These are phyloP conservation scores for Hypomesus transpacificus DNA, from an alignment of 2,113 vertebrate genomes.

Conservation along the genomic window DNA sequence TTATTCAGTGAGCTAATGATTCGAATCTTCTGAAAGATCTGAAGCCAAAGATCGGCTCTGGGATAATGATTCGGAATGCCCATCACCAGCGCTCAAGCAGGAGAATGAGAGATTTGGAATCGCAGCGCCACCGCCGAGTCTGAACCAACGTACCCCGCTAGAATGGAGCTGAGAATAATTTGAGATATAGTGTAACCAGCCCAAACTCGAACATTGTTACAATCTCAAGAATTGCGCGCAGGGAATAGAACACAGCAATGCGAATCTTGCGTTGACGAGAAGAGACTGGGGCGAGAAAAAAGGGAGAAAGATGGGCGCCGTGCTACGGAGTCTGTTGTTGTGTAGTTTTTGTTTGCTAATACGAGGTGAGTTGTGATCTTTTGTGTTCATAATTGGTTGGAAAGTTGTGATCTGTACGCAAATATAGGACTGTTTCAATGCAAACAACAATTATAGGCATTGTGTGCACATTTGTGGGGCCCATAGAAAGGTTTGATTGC, in stretches of 20 bases:
- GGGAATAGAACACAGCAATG: slow-evolving; percentile 54
- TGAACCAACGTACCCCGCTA: slow-evolving; percentile 27
- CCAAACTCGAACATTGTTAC: background rate
- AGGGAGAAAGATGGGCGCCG: slow-evolving; percentile 83
- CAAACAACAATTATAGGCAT: too few relatives aligned
- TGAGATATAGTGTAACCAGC: slow-evolving; percentile 23
- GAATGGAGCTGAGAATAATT: slow-evolving; percentile 52
- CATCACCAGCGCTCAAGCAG: slow-evolving; percentile 51
- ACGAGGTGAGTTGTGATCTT: slow-evolving; percentile 75
- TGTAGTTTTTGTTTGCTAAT: slow-evolving; percentile 82
- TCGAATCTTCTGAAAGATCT: too few relatives aligned
- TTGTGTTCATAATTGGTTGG: background rate
- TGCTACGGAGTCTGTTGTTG: slow-evolving; percentile 82
- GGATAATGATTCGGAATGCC: too few relatives aligned
- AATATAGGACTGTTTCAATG: too few relatives aligned
- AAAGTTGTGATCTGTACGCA: background rate
- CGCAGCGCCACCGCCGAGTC: slow-evolving; percentile 30
- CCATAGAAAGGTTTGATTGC: slow-evolving; percentile 10
- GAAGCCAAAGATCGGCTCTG: too few relatives aligned
- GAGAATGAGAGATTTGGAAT: slow-evolving; percentile 63
- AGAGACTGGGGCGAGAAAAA: slow-evolving; percentile 53
- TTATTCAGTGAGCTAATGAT: too few relatives aligned
- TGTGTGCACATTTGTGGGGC: too few relatives aligned
- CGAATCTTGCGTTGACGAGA: slow-evolving; percentile 57
- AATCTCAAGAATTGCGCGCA: slow-evolving; percentile 1